Conservation (phyloP, 2,888 invertebrate genomes). For the Ormyrus thymus region DNA sequence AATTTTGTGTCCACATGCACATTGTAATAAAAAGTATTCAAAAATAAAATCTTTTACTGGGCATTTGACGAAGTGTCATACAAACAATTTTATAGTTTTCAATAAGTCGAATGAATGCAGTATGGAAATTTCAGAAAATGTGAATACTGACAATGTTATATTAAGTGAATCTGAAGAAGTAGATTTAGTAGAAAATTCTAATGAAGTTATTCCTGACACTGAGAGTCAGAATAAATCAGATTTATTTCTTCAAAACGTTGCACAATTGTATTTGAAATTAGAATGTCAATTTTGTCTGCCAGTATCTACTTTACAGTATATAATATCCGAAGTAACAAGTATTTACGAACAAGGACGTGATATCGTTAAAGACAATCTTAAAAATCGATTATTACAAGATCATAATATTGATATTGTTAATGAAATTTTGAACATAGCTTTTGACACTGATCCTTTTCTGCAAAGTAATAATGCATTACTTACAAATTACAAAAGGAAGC, state of each 20-base stretch:
- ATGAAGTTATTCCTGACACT: not conserved
- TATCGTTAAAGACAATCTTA: conserved; percentile 48
- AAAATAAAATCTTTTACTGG: conserved; percentile 53
- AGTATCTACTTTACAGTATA: conserved; percentile 56
- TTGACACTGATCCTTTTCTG: conserved; percentile 30
- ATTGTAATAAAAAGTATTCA: conserved; percentile 49
- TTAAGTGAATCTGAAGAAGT: not conserved
- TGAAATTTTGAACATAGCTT: conserved; percentile 43
- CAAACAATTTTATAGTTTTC: not conserved
- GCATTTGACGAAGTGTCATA: conserved; percentile 53
- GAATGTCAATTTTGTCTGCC: conserved; percentile 57
- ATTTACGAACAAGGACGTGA: conserved; percentile 50
- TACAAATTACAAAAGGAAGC: conserved; percentile 20
- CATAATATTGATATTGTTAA: conserved; percentile 41
- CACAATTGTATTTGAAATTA: conserved; percentile 58
- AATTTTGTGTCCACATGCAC: conserved; percentile 46
- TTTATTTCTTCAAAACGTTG: conserved; percentile 39
- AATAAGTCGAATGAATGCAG: not conserved
- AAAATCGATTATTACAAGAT: conserved; percentile 8
- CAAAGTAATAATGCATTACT: not conserved
- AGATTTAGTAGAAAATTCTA: not conserved
- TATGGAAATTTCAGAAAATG: not conserved
- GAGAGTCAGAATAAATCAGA: not conserved
- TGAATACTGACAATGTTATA: not conserved
- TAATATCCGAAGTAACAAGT: conserved; percentile 52